Evolutionary conservation across 1,140 invertebrate genomes (phyloP), one percentile per base, ranked within the genome.

Genomic region (Phortica variegata): DNA sequence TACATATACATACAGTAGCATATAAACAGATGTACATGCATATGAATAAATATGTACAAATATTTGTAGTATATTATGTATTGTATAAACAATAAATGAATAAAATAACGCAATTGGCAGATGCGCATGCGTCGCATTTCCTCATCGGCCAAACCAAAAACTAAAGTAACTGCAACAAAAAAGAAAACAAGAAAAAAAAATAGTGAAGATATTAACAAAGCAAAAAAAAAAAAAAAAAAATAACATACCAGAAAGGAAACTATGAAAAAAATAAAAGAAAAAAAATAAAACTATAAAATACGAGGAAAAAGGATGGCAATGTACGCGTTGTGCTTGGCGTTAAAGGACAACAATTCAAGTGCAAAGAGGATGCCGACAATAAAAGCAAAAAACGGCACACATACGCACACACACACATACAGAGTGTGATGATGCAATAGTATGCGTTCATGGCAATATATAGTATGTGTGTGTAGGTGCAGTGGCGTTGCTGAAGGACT

Each of bases 331-430:
- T 34, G 23, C 26, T 53, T 47, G 39, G 52, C 54, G 49, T 47
- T 47, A 60, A 71, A 71, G 68, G 66, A 72, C 68, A 72, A 63
- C 53, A 63, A 68, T 71, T 71, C 66, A 71, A 71, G 66, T 71
- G 66, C 68, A 71, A 71, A 61, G 62, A 66, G 66, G 60, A 71
- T 66, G 66, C 61, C 56, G 57, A 45, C 54, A 56, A 46, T 32
- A 33, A 16, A 46, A 12, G 44, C n/a, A 23, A 10, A 37, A 15
- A 29, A 26, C 23, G n/a, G n/a, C n/a, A n/a, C 10, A 26, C 56
- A 58, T 41, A 49, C 56, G 53, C 21, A 16, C 15, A 38, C 20
- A 58, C n/a, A 36, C 34, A 33, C 17, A 38, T 37, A 42, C 16
- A 38, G 44, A 41, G 41, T 41, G 19, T 13, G 42, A 34, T 43